Conservation (phyloP, 2,888 invertebrate species). For the Amorpha juglandis region DNA sequence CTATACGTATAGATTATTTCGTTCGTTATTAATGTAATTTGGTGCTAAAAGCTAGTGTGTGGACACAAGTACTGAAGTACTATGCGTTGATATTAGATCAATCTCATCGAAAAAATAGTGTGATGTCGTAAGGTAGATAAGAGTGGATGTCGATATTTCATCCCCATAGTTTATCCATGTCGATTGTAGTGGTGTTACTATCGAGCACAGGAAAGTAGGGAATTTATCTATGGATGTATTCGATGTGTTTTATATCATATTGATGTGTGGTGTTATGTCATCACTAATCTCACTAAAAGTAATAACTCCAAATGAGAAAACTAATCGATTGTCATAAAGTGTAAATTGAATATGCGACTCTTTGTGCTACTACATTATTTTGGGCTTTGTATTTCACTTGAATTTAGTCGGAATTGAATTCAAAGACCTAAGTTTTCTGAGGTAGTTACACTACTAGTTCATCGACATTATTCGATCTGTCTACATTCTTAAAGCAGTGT, state of each 20-base stretch:
- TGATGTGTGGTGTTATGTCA: too few relatives aligned
- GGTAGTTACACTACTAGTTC: background rate
- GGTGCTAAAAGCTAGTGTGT: slow-evolving; percentile 53
- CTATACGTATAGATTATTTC: slow-evolving; percentile 25
- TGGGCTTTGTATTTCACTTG: background rate
- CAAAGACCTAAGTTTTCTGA: too few relatives aligned
- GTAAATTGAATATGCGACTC: too few relatives aligned
- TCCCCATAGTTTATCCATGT: background rate
- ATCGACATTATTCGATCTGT: background rate
- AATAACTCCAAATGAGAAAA: too few relatives aligned
- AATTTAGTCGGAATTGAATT: background rate
- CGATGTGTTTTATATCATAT: too few relatives aligned
- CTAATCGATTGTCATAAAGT: too few relatives aligned
- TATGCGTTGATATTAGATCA: slow-evolving; percentile 19
- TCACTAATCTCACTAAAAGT: too few relatives aligned
- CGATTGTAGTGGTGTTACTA: slow-evolving; percentile 7
- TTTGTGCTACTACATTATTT: too few relatives aligned
- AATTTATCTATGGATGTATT: too few relatives aligned
- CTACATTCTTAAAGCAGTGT: background rate
- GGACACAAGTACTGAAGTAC: slow-evolving; percentile 32
- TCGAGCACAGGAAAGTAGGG: background rate
- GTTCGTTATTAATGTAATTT: slow-evolving; percentile 45
- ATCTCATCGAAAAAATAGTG: slow-evolving; percentile 22
- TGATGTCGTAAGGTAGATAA: slow-evolving; percentile 1
- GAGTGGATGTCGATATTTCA: slow-evolving; percentile 12